Base-by-base conservation (phyloP, 1,140 invertebrate species). In the Caerostris darwini region DNA sequence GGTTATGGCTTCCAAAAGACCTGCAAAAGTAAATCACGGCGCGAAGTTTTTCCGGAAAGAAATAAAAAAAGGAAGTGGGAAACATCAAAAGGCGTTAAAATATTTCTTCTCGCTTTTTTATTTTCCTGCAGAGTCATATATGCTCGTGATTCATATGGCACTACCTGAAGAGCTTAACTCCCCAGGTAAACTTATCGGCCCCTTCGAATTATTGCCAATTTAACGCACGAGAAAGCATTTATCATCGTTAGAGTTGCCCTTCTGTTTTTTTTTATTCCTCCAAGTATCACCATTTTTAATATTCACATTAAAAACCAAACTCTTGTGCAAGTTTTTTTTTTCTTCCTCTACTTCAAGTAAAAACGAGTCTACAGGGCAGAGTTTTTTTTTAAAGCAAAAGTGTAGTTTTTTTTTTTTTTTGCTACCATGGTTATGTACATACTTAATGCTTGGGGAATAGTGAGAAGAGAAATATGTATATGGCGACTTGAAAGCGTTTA, bases 161-260 rank as follows among this genome's bases (percentile, higher is more conserved):
- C 8, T 77, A 10, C 71, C 12, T 77, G 8, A 77, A 50, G 71
- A 5, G 71, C 71, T 77, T 77, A 77, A 77, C 71, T 50, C 53
- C 53, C 53, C 71, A 77, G 53, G 71, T 12, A 77, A 77, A 77
- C 19, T 77, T 77, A 77, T 77, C 71, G 71, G 53, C 19, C 34
- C 71, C 34, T 77, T 77, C 71, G 34, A 77, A 77, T 77, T 77
- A 77, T 77, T 77, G 50, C 71, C 71, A 77, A 77, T 77, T 77
- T 77, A 50, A 19, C 7, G 10, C 71, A 50, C 53, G 50, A 77
- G 34, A 50, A 50, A 77, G 71, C 34, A 77, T 77, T 77, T 77
- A 77, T 77, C 71, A 77, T 77, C 71, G 71, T 77, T 77, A 77
- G 53, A 77, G 71, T 77, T 77, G 10, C 71, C 67, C 8, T 34